Evolutionary conservation across 2,113 vertebrate species (phyloP).

Genomic region (Gymnorhina tibicen): DNA sequence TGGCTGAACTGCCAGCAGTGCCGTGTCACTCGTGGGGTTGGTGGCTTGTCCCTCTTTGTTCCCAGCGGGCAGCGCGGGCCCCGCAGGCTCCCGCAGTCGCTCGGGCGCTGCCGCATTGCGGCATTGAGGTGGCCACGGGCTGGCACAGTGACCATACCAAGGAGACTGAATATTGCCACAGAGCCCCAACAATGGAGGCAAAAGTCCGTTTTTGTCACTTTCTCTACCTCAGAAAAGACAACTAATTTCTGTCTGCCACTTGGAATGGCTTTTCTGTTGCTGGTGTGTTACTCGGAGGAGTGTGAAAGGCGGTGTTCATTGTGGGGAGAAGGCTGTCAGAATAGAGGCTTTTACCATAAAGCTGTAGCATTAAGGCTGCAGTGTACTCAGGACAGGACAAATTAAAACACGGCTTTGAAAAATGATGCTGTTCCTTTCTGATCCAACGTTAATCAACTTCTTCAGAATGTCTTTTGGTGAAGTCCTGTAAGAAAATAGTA

Average conservation of each 20-base stretch:
- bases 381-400: not conserved
- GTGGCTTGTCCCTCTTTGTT: not conserved
- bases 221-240: not conserved
- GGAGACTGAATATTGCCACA: not conserved
- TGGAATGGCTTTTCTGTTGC: not conserved
- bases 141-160: not conserved
- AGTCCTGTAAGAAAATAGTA: not conserved
- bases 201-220: not conserved
- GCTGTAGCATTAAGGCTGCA: not conserved
- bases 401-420: not conserved
- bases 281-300: not conserved
- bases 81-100: not conserved
- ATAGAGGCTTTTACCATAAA: not conserved
- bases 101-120: slow-evolving; percentile 60
- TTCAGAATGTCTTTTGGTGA: not conserved
- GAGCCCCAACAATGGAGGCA: not conserved
- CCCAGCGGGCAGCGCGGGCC: not conserved
- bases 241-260: not conserved
- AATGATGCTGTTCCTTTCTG: not conserved
- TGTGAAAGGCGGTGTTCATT: not conserved
- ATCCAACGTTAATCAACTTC: not conserved
- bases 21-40: not conserved
- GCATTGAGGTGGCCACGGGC: not conserved
- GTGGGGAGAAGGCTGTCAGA: not conserved
- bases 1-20: not conserved